These are phyloP conservation scores for Chionodraco myersi DNA, from an alignment of 2,113 vertebrate genomes.

Conservation along the genomic window DNA sequence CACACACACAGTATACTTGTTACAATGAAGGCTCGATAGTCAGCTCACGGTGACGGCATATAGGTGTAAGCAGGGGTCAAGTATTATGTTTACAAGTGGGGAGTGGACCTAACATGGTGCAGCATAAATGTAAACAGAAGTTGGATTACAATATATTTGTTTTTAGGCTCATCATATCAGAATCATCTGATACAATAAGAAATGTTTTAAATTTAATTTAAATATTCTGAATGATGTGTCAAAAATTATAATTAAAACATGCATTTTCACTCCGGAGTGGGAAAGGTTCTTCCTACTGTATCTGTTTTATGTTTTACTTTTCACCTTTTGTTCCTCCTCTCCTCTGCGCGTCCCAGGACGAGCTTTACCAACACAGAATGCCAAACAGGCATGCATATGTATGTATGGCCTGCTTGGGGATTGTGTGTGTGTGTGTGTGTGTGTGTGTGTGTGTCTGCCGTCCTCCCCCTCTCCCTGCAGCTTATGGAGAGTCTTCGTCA, in stretches of 20 bases:
- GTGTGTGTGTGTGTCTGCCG: conserved; percentile 26
- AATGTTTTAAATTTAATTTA: not conserved
- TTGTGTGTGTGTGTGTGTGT: conserved; percentile 30
- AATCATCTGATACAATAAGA: not conserved
- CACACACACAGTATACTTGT: too few species aligned
- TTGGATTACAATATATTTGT: too few species aligned
- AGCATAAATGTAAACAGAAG: too few species aligned
- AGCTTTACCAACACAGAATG: conserved; percentile 11
- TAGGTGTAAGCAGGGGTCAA: too few species aligned
- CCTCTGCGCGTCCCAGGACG: conserved; percentile 5
- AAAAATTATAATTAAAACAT: not conserved
- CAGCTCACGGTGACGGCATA: too few species aligned
- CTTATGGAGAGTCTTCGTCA: conserved; percentile 26
- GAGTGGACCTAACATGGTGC: too few species aligned
- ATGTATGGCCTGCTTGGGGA: conserved; percentile 23
- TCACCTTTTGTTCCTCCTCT: conserved; percentile 38
- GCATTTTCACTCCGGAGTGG: not conserved
- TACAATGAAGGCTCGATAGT: too few species aligned
- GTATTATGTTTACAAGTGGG: too few species aligned
- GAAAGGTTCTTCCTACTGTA: not conserved
- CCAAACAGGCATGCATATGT: conserved; percentile 57
- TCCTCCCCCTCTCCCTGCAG: conserved; percentile 42
- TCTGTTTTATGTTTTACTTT: not conserved
- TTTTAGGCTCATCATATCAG: not conserved
- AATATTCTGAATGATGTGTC: conserved; percentile 4